Evolutionary conservation across 2,113 vertebrate species (phyloP).

Genomic region (Neogobius melanostomus): DNA sequence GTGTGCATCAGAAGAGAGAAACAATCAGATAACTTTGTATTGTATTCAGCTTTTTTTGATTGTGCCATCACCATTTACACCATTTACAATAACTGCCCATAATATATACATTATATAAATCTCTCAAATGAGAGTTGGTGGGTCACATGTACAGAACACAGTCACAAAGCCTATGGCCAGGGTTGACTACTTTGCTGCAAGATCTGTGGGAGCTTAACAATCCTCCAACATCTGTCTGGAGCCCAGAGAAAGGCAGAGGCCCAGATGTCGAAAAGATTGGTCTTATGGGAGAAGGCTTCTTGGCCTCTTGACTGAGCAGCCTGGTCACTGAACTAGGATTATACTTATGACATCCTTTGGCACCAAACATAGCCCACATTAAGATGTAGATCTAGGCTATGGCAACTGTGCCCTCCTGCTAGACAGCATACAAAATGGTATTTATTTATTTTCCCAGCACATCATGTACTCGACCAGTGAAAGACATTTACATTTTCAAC

Average conservation of each 20-base stretch:
- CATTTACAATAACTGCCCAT: too few species aligned
- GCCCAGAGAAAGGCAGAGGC: conserved; percentile 70
- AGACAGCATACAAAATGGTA: neutral
- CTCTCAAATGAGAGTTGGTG: conserved; percentile 1
- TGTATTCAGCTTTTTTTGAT: too few species aligned
- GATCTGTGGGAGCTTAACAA: conserved; percentile 66
- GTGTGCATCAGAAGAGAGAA: too few species aligned
- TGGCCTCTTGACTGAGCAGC: conserved; percentile 63
- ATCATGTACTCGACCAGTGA: neutral
- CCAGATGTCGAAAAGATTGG: conserved; percentile 73
- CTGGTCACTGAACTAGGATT: conserved; percentile 65
- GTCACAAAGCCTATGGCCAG: conserved; percentile 27
- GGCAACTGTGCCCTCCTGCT: conserved; percentile 7
- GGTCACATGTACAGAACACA: neutral
- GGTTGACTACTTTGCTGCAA: conserved; percentile 38
- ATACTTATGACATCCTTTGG: conserved; percentile 45
- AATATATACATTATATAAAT: too few species aligned
- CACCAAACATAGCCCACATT: conserved; percentile 37
- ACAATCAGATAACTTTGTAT: too few species aligned
- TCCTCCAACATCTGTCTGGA: conserved; percentile 68
- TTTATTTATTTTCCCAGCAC: too few species aligned
- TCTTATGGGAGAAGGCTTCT: conserved; percentile 69
- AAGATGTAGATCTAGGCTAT: conserved; percentile 33
- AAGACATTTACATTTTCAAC: too few species aligned
- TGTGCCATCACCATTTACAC: too few species aligned